Evolutionary conservation across 2,888 invertebrate species (phyloP).

Genomic region (Drosophila infuscata): DNA sequence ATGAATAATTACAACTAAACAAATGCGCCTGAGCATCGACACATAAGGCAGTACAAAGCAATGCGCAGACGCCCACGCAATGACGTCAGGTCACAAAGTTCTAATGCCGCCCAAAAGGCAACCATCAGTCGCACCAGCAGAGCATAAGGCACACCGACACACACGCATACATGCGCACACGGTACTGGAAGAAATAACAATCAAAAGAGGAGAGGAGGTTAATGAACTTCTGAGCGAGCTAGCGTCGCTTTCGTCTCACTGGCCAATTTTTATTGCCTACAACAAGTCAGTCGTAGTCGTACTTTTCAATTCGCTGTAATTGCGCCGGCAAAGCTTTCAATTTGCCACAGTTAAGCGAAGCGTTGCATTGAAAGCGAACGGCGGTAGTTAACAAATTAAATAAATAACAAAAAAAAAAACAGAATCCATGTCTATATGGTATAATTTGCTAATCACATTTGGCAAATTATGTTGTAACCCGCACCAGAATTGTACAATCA

Average conservation of each 20-base stretch:
- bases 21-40: constrained; percentile 42
- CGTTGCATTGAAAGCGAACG: constrained; percentile 78
- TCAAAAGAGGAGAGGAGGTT: constrained; percentile 46
- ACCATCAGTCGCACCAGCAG: constrained; percentile 21
- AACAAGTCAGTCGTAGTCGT: constrained; percentile 51
- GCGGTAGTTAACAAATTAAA: constrained; percentile 12
- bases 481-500: constrained; percentile 67
- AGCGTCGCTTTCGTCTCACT: constrained; percentile 45
- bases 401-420: constrained; percentile 3
- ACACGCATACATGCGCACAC: constrained; percentile 1
- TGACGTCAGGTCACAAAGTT: constrained; percentile 35
- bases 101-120: constrained; percentile 29
- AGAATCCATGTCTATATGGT: constrained; percentile 49
- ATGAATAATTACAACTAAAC: constrained; percentile 68
- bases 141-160: constrained; percentile 40
- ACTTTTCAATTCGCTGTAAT: constrained; percentile 76
- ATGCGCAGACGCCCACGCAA: constrained; percentile 59
- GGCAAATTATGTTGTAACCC: constrained; percentile 76
- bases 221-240: constrained; percentile 55
- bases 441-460: constrained; percentile 77
- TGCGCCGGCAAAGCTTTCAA: constrained; percentile 71
- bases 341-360: constrained; percentile 79
- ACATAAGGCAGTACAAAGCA: constrained; percentile 61
- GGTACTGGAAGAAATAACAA: constrained; percentile 32
- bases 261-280: constrained; percentile 75